Conservation (phyloP, 2,797 vertebrate genomes). For the Hybognathus amarus region DNA sequence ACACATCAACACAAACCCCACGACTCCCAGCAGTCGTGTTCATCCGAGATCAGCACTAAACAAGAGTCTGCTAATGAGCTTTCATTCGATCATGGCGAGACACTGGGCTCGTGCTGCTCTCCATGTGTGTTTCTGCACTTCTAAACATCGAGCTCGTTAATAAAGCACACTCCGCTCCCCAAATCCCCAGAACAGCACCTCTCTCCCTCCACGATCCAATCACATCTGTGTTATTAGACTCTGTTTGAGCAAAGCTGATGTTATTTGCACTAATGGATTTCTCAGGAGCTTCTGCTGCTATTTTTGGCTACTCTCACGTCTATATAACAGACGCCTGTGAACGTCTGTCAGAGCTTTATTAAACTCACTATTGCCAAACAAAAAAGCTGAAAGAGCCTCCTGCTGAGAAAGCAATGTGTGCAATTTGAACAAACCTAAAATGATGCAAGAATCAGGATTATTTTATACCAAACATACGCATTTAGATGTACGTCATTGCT, state of each 20-base stretch:
- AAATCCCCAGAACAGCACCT: slow-evolving; percentile 5
- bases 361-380: not conserved
- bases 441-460: not conserved
- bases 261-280: slow-evolving; percentile 2
- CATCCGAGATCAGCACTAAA: not conserved
- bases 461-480: not conserved
- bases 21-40: not conserved
- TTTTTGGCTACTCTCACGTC: not conserved
- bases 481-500: not conserved
- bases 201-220: slow-evolving; percentile 9
- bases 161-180: slow-evolving; percentile 11
- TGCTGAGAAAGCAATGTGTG: not conserved
- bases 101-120: not conserved
- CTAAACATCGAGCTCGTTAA: slow-evolving; percentile 3
- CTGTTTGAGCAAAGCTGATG: not conserved
- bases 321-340: not conserved
- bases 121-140: not conserved
- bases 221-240: not conserved
- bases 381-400: not conserved
- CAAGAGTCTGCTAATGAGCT: not conserved
- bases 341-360: not conserved
- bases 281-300: slow-evolving; percentile 9
- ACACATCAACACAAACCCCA: not conserved
- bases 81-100: not conserved
- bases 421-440: not conserved